A percentile compares a stretch with the other conserved stretches of the same genome.
phyloP scores from a whole-genome alignment of 2,113 vertebrate genomes.

The Crotalus viridis region DNA sequence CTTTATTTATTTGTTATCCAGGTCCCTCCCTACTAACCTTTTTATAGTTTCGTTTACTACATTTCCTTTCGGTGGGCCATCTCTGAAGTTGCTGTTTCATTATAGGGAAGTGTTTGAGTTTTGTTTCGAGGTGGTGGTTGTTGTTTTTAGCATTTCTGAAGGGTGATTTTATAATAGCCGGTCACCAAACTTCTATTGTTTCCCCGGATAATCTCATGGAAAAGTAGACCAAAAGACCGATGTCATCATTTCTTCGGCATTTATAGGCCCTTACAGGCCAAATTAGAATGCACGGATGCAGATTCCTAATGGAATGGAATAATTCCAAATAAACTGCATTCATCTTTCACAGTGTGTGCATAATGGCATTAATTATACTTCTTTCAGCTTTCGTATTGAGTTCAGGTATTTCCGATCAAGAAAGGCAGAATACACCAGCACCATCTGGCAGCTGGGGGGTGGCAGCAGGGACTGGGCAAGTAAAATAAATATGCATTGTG shows the following conservation, averaged over 20 bases:
- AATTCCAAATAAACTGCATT: not conserved
- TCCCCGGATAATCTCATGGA: not conserved
- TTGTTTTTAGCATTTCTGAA: not conserved
- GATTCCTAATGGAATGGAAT: not conserved
- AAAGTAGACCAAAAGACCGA: not conserved
- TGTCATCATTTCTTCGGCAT: too few relatives aligned
- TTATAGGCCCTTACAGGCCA: too few relatives aligned
- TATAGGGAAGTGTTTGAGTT: not conserved
- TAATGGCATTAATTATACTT: not conserved
- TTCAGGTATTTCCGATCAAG: not conserved
- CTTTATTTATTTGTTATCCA: not conserved
- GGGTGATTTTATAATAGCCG: not conserved
- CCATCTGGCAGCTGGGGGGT: too few relatives aligned
- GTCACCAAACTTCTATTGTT: too few relatives aligned
- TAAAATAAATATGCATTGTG: too few relatives aligned
- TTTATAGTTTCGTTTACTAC: not conserved
- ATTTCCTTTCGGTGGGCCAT: not conserved
- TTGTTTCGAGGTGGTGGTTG: not conserved
- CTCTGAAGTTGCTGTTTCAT: not conserved
- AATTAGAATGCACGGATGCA: not conserved
- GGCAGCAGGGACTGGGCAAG: too few relatives aligned
- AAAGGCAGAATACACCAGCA: too few relatives aligned
- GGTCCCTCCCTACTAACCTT: not conserved
- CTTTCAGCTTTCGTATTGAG: not conserved
- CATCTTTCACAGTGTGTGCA: too few relatives aligned